phyloP scores from a whole-genome alignment of 2,888 invertebrate genomes.

The Lasioglossum oenotherae region DNA sequence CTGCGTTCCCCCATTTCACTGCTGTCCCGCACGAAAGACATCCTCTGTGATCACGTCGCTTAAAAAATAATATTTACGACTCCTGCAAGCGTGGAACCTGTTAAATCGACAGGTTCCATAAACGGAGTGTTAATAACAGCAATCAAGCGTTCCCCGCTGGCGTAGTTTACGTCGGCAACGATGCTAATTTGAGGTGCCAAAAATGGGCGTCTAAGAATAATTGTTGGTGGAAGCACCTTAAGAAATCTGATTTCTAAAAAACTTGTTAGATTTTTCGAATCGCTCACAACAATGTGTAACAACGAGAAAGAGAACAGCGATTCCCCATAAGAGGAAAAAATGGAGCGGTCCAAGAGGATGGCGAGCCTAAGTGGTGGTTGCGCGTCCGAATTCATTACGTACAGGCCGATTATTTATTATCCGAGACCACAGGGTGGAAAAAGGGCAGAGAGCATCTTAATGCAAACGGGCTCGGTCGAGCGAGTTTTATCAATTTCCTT shows the following conservation, averaged over 20 bases:
- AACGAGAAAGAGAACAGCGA: slow-evolving; percentile 19
- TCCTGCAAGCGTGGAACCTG: not conserved
- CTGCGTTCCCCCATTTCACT: not conserved
- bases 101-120: not conserved
- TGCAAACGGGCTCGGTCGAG: not conserved
- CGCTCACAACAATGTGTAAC: not conserved
- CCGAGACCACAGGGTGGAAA: slow-evolving; percentile 24
- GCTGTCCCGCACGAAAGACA: not conserved
- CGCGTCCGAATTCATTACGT: slow-evolving; percentile 62
- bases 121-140: slow-evolving; percentile 10
- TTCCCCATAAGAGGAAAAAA: slow-evolving; percentile 51
- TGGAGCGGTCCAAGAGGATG: not conserved
- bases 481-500: slow-evolving; percentile 51
- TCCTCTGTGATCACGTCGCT: not conserved
- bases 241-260: too few species aligned
- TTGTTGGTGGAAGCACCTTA: too few species aligned
- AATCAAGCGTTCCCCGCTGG: not conserved
- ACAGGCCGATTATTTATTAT: slow-evolving; percentile 63
- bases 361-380: slow-evolving; percentile 48
- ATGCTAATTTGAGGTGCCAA: not conserved
- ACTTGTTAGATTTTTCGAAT: not conserved
- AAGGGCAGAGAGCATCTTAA: not conserved
- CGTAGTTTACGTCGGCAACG: not conserved
- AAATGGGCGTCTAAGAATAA: not conserved
- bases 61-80: not conserved